Base-by-base conservation (phyloP, 1,140 invertebrate genomes). In the Cydia strobilella region DNA sequence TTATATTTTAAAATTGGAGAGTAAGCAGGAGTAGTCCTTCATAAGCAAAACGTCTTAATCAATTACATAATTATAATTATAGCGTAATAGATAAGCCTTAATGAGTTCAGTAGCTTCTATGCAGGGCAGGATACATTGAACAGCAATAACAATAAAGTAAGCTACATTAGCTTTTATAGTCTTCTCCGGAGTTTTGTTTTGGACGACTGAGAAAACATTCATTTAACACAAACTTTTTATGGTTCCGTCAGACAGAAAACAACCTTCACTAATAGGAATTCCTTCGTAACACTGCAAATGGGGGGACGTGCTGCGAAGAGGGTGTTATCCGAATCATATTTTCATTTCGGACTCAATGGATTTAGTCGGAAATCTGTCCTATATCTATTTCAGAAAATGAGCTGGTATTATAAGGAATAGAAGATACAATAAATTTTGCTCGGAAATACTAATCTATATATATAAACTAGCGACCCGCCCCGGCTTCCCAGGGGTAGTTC, bases 261-360 rank as follows among this genome's bases (percentile, higher is more conserved):
- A 87, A 84, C 85, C 81, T 86, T 88, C 77, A 82, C 88, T 90
- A 90, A 90, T 92, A 90, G 87, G 79, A 89, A 92, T 91, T 92
- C 89, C 84, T 85, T 81, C 81, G 82, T 82, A 85, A 90, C 86
- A 90, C 84, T 90, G 90, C 90, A 92, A 90, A 90, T 92, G 83
- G 84, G 84, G 86, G 87, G 84, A 90, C 89, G 90, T 92, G 89
- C 87, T 84, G 81, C 82, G 83, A 65, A 75, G 81, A 82, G 82
- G 73, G 59, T 84, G 75, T 81, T 81, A 86, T 82, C 78, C 77
- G 74, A 82, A 79, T 84, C 86, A 86, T 89, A 89, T 85, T 87
- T 85, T 88, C 87, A 79, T 84, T 82, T 85, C 82, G 74, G 81
- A 86, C 82, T 84, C 81, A 79, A 82, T 83, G 86, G 87, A 82